Percentiles rank a stretch among this genome's conserved stretches.
Evolutionary conservation across 2,888 invertebrate species (phyloP).

Genomic region (Polymixis flavicincta): DNA sequence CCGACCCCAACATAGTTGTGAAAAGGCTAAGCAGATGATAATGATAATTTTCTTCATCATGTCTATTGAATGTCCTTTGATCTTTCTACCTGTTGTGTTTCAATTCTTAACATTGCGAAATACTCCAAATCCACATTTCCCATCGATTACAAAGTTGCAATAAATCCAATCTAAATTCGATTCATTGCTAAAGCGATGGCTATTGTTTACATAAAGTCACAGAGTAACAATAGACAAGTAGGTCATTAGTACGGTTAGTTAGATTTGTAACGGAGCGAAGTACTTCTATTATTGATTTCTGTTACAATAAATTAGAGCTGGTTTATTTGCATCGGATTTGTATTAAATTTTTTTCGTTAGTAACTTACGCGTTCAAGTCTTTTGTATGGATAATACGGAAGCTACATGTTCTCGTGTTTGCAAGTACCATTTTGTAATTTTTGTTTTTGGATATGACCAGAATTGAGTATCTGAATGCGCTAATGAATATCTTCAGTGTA

Average conservation of each 20-base stretch:
- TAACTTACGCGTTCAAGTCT: conserved; percentile 4
- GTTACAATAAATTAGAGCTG: conserved; percentile 5
- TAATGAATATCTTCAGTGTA: not conserved
- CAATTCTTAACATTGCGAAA: not conserved
- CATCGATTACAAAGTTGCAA: conserved; percentile 17
- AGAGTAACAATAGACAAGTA: conserved; percentile 25
- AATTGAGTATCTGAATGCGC: not conserved
- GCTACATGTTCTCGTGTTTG: not conserved
- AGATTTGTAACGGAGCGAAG: conserved; percentile 8
- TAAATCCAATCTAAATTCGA: conserved; percentile 29
- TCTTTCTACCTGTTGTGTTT: too few relatives aligned
- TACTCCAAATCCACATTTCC: not conserved
- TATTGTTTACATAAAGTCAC: conserved; percentile 46
- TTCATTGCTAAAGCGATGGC: conserved; percentile 39
- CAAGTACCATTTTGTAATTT: not conserved
- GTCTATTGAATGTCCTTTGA: not conserved
- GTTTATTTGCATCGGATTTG: conserved; percentile 16
- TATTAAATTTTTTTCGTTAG: conserved; percentile 8
- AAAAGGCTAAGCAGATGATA: too few relatives aligned
- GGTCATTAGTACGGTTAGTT: conserved; percentile 45
- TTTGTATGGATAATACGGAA: conserved; percentile 1
- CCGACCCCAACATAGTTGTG: too few relatives aligned
- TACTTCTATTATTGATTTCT: conserved; percentile 29
- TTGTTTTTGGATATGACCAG: too few relatives aligned
- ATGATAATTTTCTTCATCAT: not conserved